phyloP scores from a whole-genome alignment of 1,140 invertebrate genomes.

The Drosophila kohkoa region DNA sequence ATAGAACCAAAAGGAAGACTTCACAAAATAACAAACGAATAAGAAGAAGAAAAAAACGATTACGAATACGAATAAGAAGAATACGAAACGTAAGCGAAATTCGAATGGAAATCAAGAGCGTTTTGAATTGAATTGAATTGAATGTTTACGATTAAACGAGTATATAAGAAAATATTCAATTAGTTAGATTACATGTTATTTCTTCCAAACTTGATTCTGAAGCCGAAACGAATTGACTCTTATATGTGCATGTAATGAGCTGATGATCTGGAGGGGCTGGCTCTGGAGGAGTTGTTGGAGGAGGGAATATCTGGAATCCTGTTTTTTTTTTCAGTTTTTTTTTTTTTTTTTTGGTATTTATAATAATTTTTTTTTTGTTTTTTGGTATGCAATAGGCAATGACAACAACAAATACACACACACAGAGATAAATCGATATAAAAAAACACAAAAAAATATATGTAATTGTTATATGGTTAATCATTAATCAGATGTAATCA shows the following conservation, averaged over 20 bases:
- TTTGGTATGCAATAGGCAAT: constrained; percentile 76
- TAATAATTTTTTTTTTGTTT: constrained; percentile 49
- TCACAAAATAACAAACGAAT: neutral
- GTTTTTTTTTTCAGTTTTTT: constrained; percentile 63
- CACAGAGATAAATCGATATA: constrained; percentile 80
- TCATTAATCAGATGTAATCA: constrained; percentile 70
- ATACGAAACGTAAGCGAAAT: constrained; percentile 14
- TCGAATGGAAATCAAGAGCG: constrained; percentile 4
- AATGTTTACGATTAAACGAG: constrained; percentile 62
- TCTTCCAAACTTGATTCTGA: constrained; percentile 89
- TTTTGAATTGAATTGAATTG: constrained; percentile 7
- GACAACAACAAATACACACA: constrained; percentile 81
- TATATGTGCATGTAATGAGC: constrained; percentile 85
- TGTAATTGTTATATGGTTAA: constrained; percentile 75
- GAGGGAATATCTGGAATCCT: constrained; percentile 93
- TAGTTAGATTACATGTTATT: constrained; percentile 87
- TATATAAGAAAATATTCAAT: constrained; percentile 79
- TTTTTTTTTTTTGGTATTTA: constrained; percentile 42
- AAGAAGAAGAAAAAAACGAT: too few relatives aligned
- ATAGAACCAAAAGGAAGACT: constrained; percentile 34
- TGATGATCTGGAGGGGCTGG: constrained; percentile 92
- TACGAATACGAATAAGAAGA: constrained; percentile 8
- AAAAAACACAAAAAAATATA: constrained; percentile 65
- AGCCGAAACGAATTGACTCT: constrained; percentile 86
- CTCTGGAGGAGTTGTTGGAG: constrained; percentile 92